Conservation (phyloP, 2,888 invertebrate species). For the Pristionchus mayeri region DNA sequence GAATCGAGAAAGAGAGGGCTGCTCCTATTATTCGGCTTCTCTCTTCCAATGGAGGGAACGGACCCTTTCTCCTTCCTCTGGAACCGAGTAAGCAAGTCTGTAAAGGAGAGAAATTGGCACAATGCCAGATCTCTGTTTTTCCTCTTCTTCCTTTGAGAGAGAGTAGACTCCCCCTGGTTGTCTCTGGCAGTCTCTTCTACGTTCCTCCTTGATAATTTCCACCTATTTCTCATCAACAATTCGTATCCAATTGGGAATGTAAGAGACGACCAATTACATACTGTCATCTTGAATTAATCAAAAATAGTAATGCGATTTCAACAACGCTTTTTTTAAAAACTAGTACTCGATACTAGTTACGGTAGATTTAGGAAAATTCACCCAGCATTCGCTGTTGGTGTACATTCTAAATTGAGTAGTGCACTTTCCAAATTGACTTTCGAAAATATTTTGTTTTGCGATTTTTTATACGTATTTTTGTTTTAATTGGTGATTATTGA, state of each 20-base stretch:
- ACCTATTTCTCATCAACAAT: too few species aligned
- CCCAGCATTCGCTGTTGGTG: too few species aligned
- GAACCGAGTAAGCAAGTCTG: conserved; percentile 15
- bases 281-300: conserved; percentile 4
- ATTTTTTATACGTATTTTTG: too few species aligned
- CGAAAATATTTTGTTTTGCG: too few species aligned
- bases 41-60: not conserved
- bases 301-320: not conserved
- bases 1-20: too few species aligned
- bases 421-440: not conserved
- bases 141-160: not conserved
- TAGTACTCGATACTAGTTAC: not conserved
- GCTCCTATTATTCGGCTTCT: too few species aligned
- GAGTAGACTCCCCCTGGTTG: not conserved
- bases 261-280: not conserved
- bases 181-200: conserved; percentile 26
- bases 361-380: too few species aligned
- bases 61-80: conserved; percentile 15
- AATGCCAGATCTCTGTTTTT: conserved; percentile 35
- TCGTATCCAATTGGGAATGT: not conserved
- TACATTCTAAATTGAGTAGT: too few species aligned
- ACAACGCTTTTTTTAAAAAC: too few species aligned
- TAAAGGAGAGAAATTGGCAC: not conserved
- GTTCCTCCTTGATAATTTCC: conserved; percentile 35
- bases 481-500: too few species aligned